Conservation (phyloP, 2,888 invertebrate species). For the Cephus nigrinus region DNA sequence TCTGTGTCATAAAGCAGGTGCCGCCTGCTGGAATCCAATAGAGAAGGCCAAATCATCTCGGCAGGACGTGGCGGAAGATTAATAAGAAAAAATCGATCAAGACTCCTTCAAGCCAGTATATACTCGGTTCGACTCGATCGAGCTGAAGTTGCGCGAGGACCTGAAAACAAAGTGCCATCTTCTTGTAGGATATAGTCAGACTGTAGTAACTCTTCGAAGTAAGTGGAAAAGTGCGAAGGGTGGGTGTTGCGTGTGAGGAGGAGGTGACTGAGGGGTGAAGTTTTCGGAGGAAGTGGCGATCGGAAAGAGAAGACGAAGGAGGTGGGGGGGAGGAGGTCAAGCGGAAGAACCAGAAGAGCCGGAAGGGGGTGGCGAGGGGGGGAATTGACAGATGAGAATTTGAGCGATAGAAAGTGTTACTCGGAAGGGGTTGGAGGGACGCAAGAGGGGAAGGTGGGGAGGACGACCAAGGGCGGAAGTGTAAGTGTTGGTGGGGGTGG, state of each 20-base stretch:
- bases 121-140: not conserved
- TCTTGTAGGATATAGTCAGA: not conserved
- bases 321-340: conserved; percentile 4
- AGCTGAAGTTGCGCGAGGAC: not conserved
- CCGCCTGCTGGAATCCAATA: not conserved
- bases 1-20: not conserved
- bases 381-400: conserved; percentile 45
- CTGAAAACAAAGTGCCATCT: not conserved
- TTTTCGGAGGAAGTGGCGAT: conserved; percentile 6
- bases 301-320: not conserved
- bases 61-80: not conserved
- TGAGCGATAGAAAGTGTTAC: conserved; percentile 44
- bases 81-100: not conserved
- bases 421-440: conserved; percentile 26
- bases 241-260: not conserved
- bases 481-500: conserved; percentile 13
- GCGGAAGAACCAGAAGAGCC: conserved; percentile 4
- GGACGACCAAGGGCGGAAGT: conserved; percentile 11
- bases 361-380: not conserved
- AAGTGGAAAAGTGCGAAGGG: not conserved
- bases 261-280: not conserved
- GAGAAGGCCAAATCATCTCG: not conserved
- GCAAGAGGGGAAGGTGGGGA: not conserved
- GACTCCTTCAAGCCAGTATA: not conserved
- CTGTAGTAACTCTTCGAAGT: not conserved